A percentile compares a stretch with the other conserved stretches of the same genome.
Conservation (phyloP, 2,113 vertebrate genomes). For the Siphamia tubifer region DNA sequence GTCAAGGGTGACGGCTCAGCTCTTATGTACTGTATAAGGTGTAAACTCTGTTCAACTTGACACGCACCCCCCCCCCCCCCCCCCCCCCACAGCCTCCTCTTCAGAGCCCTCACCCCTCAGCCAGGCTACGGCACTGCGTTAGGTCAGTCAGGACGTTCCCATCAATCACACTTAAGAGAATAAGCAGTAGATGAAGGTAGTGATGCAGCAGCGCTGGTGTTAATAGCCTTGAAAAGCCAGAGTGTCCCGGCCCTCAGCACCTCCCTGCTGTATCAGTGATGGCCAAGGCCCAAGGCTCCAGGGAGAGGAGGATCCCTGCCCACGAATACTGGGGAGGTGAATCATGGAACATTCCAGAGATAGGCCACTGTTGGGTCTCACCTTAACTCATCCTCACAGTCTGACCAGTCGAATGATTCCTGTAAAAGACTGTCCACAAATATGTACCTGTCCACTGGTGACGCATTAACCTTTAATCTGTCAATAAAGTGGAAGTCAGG, state of each 20-base stretch:
- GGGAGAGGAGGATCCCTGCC: constrained; percentile 15
- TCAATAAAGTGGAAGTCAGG: too few relatives aligned
- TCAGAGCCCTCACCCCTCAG: constrained; percentile 49
- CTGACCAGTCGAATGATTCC: not conserved
- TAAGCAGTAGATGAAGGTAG: constrained; percentile 56
- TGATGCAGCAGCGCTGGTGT: constrained; percentile 38
- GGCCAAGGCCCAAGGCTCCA: constrained; percentile 1
- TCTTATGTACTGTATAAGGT: constrained; percentile 27
- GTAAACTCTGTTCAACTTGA: constrained; percentile 43
- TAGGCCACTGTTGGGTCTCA: not conserved
- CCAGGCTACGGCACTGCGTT: constrained; percentile 47
- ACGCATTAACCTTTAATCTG: too few relatives aligned
- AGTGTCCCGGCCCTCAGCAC: constrained; percentile 33
- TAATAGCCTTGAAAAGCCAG: constrained; percentile 53
- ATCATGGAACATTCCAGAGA: constrained; percentile 62
- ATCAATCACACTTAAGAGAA: constrained; percentile 64
- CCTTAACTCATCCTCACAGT: constrained; percentile 20
- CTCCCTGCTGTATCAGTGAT: constrained; percentile 13
- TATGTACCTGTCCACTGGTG: too few relatives aligned
- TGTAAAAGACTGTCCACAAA: too few relatives aligned
- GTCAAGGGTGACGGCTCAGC: constrained; percentile 39
- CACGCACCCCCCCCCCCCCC: constrained; percentile 27
- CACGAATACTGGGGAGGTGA: constrained; percentile 29
- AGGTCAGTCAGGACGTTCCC: constrained; percentile 39
- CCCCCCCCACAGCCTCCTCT: not conserved